Conservation (phyloP, 2,113 vertebrate genomes). For the Lagopus muta region DNA sequence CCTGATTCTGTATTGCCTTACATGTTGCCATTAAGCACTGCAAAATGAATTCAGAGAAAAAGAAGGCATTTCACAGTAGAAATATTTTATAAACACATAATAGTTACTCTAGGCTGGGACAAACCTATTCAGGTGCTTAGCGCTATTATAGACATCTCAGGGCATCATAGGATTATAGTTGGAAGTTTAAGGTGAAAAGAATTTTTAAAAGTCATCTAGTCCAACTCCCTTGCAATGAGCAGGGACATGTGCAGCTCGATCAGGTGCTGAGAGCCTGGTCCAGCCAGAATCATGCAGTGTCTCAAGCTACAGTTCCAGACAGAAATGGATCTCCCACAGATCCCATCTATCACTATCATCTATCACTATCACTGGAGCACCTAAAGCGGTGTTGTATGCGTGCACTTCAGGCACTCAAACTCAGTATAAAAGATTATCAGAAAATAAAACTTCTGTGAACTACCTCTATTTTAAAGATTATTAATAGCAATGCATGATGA, state of each 20-base stretch:
- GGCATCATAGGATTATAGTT: neutral
- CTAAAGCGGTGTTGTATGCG: neutral
- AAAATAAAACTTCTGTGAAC: neutral
- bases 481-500: neutral
- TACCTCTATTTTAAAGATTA: neutral
- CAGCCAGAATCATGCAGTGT: neutral
- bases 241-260: too few species aligned
- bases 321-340: neutral
- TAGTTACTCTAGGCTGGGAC: neutral
- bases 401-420: neutral
- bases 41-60: conserved; percentile 26
- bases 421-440: neutral
- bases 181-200: too few species aligned
- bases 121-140: neutral
- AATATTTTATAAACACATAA: neutral
- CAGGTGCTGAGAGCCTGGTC: too few species aligned
- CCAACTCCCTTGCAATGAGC: too few species aligned
- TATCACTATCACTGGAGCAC: neutral
- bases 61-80: neutral
- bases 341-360: neutral
- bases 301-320: neutral
- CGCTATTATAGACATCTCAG: neutral
- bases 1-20: neutral
- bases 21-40: neutral
- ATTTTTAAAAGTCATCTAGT: too few species aligned